These are phyloP conservation scores for Mormyrus lacerda DNA, from an alignment of 2,113 vertebrate genomes.

Conservation along the genomic window DNA sequence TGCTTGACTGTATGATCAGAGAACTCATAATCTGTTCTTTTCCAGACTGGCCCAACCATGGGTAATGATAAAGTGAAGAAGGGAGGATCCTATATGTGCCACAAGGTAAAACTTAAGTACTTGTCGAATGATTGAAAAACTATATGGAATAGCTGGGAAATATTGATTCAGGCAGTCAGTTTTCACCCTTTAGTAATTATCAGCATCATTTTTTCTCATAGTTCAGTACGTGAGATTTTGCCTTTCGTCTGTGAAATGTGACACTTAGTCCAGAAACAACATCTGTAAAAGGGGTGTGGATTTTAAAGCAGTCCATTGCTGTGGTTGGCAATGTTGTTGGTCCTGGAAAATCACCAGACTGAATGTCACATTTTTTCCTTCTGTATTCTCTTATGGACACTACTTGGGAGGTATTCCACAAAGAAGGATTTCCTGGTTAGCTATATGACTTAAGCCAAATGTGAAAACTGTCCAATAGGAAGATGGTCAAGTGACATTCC, in stretches of 20 bases:
- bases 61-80: conserved; percentile 91
- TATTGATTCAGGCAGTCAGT: neutral
- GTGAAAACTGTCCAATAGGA: neutral
- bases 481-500: neutral
- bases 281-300: neutral
- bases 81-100: conserved; percentile 98
- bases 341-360: neutral
- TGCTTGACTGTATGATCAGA: neutral
- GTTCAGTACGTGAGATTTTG: neutral
- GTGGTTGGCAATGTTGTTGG: neutral
- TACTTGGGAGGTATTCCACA: neutral
- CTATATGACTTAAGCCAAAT: neutral
- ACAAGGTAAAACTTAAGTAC: conserved; percentile 70
- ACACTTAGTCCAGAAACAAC: neutral
- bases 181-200: neutral
- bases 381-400: neutral
- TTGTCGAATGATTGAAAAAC: conserved; percentile 12
- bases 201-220: neutral
- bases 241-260: neutral
- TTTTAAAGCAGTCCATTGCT: neutral
- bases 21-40: conserved; percentile 10
- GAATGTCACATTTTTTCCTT: neutral
- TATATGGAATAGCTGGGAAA: neutral
- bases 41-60: conserved; percentile 72
- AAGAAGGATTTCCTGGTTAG: neutral